phyloP scores from a whole-genome alignment of 2,797 vertebrate genomes.

The Lophotriccus pileatus region DNA sequence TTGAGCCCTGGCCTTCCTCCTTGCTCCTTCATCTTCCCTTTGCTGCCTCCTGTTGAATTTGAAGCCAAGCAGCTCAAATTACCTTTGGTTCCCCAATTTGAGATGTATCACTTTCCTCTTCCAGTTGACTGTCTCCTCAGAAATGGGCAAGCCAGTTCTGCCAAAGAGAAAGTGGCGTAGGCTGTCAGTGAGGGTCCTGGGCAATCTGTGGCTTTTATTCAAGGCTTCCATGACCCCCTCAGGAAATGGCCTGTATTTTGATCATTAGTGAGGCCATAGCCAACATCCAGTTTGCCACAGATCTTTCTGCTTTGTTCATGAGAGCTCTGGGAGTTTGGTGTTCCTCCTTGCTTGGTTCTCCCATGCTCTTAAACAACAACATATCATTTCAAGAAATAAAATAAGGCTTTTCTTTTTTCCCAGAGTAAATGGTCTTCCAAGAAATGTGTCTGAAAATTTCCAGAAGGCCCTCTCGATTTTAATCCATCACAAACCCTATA shows the following conservation, averaged over 20 bases:
- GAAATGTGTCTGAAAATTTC: background rate
- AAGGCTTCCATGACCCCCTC: background rate
- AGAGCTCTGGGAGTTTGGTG: background rate
- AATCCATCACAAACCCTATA: background rate
- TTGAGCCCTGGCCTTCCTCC: background rate
- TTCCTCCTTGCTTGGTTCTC: background rate
- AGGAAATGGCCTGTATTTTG: background rate
- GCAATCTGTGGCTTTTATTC: background rate
- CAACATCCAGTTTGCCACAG: background rate
- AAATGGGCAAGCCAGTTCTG: background rate
- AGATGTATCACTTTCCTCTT: background rate
- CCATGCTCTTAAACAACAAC: background rate
- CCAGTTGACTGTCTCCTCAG: background rate
- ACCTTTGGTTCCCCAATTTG: background rate
- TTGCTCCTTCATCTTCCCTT: background rate
- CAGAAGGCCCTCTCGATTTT: background rate
- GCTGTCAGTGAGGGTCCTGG: background rate
- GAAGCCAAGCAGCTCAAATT: background rate
- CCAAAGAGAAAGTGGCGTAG: background rate
- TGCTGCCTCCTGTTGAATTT: background rate
- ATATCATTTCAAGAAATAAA: background rate
- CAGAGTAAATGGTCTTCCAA: background rate
- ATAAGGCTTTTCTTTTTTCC: fast-evolving
- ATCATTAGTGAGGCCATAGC: background rate
- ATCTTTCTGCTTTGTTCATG: background rate